These are phyloP conservation scores for Parnassius mnemosyne DNA, from an alignment of 2,888 invertebrate species.

Conservation along the genomic window DNA sequence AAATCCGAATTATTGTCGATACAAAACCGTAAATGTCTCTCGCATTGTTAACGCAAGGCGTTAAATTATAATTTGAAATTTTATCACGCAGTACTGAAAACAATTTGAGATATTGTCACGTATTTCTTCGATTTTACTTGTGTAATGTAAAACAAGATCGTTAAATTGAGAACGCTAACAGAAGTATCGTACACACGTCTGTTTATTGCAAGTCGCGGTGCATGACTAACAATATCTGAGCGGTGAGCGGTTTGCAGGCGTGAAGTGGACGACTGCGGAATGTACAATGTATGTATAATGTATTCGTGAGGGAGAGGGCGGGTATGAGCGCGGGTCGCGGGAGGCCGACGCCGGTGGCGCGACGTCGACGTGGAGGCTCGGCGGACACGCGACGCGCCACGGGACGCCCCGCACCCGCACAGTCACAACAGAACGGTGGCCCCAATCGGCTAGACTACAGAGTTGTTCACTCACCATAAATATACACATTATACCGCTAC, in stretches of 20 bases:
- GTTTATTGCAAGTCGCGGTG: conserved; percentile 18
- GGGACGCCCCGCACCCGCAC: conserved; percentile 47
- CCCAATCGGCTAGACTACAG: conserved; percentile 2
- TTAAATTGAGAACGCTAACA: conserved; percentile 7
- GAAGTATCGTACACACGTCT: conserved; percentile 24
- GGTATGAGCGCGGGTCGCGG: conserved; percentile 43
- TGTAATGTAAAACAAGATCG: conserved; percentile 17
- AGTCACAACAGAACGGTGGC: conserved; percentile 26
- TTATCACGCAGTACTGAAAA: conserved; percentile 6
- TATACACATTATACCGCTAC: too few relatives aligned
- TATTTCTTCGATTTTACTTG: not conserved
- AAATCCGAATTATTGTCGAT: conserved; percentile 28
- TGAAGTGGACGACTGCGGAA: conserved; percentile 49
- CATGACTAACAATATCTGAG: conserved; percentile 32
- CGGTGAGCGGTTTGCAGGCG: conserved; percentile 32
- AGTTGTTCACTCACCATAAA: conserved; percentile 1
- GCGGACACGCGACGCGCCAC: conserved; percentile 72
- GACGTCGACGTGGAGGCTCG: conserved; percentile 78
- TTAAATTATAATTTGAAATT: not conserved
- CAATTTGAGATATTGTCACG: not conserved
- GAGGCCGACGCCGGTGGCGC: conserved; percentile 56
- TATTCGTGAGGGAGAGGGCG: conserved; percentile 38
- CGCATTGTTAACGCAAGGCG: conserved; percentile 30
- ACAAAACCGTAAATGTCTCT: conserved; percentile 31
- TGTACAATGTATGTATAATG: conserved; percentile 35